Evolutionary conservation across 1,140 invertebrate genomes (phyloP), one percentile per base, ranked within the genome.

Genomic region (Rhopalosiphum padi): DNA sequence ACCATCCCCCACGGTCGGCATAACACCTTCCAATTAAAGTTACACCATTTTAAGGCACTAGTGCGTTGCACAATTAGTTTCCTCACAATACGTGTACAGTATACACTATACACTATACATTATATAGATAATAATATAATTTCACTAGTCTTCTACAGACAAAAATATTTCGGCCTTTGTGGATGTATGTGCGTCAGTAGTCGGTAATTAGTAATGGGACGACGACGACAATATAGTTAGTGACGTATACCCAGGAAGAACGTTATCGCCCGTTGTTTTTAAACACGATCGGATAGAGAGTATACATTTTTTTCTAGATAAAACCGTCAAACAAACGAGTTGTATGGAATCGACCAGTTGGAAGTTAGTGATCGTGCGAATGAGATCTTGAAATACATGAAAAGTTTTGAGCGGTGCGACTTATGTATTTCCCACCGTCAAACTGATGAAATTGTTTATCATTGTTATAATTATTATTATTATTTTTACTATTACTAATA

Each of bases 31-130:
- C 9, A n/a, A 30, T 68, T 68, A 68, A 68, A 68, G 30, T 68
- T n/a, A 18, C 30, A 68, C 0, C 18, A n/a, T n/a, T 3, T n/a
- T 77, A 15, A n/a, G 3, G 30, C 3, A 15, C 30, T 77, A 68
- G 8, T n/a, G 9, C 3, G 5, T 68, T 68, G 3, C 30, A n/a
- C 15, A 77, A 77, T 77, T 77, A 7, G n/a, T n/a, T n/a, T 77
- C 60, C n/a, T 18, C 30, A n/a, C 0, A 77, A 68, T n/a, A 68
- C 1, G 5, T 18, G 4, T 0, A n/a, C 0, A 41, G 4, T n/a
- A 60, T 25, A 55, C 30, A 68, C 4, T n/a, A n/a, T n/a, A n/a
- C n/a, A n/a, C 18, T 18, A 68, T n/a, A 53, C 51, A 18, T n/a
- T 60, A 60, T 4, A 60, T 30, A 60, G 8, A 25, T 60, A 60